phyloP scores from a whole-genome alignment of 1,140 invertebrate species.

The Rhopalosiphum maidis region DNA sequence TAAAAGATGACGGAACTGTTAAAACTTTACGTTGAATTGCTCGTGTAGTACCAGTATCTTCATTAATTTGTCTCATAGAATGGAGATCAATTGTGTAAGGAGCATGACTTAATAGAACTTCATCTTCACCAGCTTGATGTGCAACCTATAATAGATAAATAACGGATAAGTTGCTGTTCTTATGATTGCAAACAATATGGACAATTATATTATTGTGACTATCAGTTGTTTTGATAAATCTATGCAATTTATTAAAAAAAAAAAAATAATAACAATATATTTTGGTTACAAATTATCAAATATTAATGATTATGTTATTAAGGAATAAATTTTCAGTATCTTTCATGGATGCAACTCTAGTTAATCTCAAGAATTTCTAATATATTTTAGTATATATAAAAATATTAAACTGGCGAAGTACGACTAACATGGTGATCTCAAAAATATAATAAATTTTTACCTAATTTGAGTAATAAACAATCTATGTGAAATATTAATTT shows the following conservation, averaged over 20 bases:
- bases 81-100: slow-evolving; percentile 96
- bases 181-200: background rate
- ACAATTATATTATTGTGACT: background rate
- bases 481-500: background rate
- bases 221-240: background rate
- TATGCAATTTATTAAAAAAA: background rate
- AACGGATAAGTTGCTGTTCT: background rate
- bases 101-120: slow-evolving; percentile 88
- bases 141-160: slow-evolving; percentile 74
- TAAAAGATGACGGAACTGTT: slow-evolving; percentile 40
- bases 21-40: slow-evolving; percentile 81
- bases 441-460: no score
- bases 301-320: no score
- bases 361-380: background rate
- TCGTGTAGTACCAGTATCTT: slow-evolving; percentile 92
- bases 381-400: background rate
- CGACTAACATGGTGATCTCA: background rate
- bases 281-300: no score
- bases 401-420: background rate
- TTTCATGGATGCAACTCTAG: background rate
- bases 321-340: background rate
- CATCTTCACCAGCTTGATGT: slow-evolving; percentile 91
- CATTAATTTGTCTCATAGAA: slow-evolving; percentile 97
- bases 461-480: background rate
- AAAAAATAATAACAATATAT: background rate